Base-by-base conservation (phyloP, 2,113 vertebrate genomes). In the Solea senegalensis region DNA sequence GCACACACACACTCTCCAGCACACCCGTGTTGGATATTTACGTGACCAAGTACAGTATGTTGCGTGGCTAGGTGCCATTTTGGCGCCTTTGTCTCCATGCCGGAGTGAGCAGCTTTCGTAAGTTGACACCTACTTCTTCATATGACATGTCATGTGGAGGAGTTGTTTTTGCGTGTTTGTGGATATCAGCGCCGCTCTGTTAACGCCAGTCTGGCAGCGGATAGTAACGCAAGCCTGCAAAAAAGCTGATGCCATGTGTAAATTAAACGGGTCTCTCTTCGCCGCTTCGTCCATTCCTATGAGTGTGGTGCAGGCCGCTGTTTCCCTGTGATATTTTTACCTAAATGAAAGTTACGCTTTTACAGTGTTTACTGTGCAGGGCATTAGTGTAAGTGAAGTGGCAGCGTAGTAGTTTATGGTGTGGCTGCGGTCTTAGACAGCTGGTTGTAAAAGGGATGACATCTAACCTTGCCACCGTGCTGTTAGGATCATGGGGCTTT, bases 131-230 rank as follows among this genome's bases (percentile, higher is more conserved):
- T 66, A 53, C 77, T 81, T 67, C 78, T 90, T 75, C 81, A 76
- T 68, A 58, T 86, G 86, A 85, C 87, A 91, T 81, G 87, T 94
- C 94, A 86, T 78, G 84, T 54, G 55, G 46, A 85, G 80, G 76
- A 84, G 87, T 88, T 87, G 90, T 83, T 87, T 92, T 82, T 87
- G 78, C 87, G 85, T 94, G 92, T 92, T 93, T 93, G 91, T 90
- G 93, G 91, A 91, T 90, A 91, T 92, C 87, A 10, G 71, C 15
- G 86, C 64, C 87, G 82, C 93, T 91, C 93, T 92, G 93, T 73
- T 3, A 89, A 92, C 95, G 93, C 94, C 96, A 94, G 92, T 56
- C 93, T 94, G 93, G 94, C 94, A 94, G 91, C 89, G 2, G 81
- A 87, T 79, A 60, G 95, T 94, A 96, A 97, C 87, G 85, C 56